Percentiles rank a stretch among this genome's conserved stretches.
Conservation (phyloP, 2,888 invertebrate genomes). For the Drosophila mettleri region DNA sequence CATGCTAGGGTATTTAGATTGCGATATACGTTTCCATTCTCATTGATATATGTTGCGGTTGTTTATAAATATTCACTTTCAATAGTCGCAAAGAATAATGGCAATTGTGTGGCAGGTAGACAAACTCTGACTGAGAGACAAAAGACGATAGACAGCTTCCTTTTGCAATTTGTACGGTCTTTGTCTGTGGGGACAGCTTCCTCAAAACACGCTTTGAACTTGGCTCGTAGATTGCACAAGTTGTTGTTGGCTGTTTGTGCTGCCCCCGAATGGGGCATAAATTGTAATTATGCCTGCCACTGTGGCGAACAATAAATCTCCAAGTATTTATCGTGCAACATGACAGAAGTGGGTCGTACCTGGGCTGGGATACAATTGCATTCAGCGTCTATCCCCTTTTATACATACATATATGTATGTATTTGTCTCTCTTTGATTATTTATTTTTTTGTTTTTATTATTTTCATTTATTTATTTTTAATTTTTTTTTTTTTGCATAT, state of each 20-base stretch:
- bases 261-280: slow-evolving; percentile 67
- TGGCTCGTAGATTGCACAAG: slow-evolving; percentile 59
- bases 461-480: neutral
- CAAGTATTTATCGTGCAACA: slow-evolving; percentile 76
- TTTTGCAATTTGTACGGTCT: slow-evolving; percentile 66
- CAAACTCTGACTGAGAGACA: slow-evolving; percentile 42
- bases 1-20: slow-evolving; percentile 1
- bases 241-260: slow-evolving; percentile 26
- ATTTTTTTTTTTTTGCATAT: slow-evolving; percentile 32
- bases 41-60: slow-evolving; percentile 3
- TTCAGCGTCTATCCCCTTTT: slow-evolving; percentile 33
- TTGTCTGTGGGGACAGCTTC: slow-evolving; percentile 77
- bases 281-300: slow-evolving; percentile 79
- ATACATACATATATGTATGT: slow-evolving; percentile 1
- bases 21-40: neutral
- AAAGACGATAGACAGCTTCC: slow-evolving; percentile 64
- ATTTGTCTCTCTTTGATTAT: slow-evolving; percentile 3
- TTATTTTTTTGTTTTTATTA: neutral
- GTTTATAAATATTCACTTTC: slow-evolving; percentile 53
- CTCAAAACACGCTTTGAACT: slow-evolving; percentile 76
- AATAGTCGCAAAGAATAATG: slow-evolving; percentile 71
- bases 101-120: slow-evolving; percentile 69
- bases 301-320: slow-evolving; percentile 76
- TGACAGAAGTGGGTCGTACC: slow-evolving; percentile 77
- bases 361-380: slow-evolving; percentile 48